Evolutionary conservation across 2,888 invertebrate genomes (phyloP), one percentile per base, ranked within the genome.

Genomic region (Drosophila prolongata): DNA sequence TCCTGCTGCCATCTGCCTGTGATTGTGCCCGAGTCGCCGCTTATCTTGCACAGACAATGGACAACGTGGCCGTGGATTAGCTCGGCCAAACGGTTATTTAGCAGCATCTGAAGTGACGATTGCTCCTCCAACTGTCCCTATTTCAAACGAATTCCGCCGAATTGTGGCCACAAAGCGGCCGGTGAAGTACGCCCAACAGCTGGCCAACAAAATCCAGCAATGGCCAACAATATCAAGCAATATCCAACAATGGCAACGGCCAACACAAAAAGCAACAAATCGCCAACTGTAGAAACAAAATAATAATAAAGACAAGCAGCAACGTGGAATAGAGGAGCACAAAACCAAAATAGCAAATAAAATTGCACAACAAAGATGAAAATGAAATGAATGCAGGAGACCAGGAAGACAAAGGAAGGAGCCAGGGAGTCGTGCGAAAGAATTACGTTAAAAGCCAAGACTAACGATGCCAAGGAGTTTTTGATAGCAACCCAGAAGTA

Each of bases 101-200:
- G 69, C 65, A 52, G 60, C 16, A 9, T 53, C 44, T 27, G 40
- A 16, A 13, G 13, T 11, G 30, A 8, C 38, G 37, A 52, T 14
- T 34, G 13, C 16, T 6, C 19, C 38, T 11, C 13, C 19, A 6
- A 6, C 14, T 9, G 8, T 47, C 27, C 11, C 19, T 11, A 6
- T 47, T 16, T 16, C 10, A 16, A 6, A 13, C 9, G 9, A 11
- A 38, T 14, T 13, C 24, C 68, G 67, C 82, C 73, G 62, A 76
- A 75, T 70, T 74, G 72, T 87, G 84, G 87, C 82, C 82, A 80
- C 80, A 80, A 80, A 65, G 74, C 78, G 87, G 74, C 80, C 83
- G 69, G 67, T 60, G 55, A 82, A 81, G 73, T 72, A 62, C 71
- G 67, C 56, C 70, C 69, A 83, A 72, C 83, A 83, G 77, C 83